Percentiles rank a stretch among this genome's conserved stretches.
These are phyloP conservation scores for Scaptomyza graminum DNA, from an alignment of 1,140 invertebrate genomes.

Conservation along the genomic window DNA sequence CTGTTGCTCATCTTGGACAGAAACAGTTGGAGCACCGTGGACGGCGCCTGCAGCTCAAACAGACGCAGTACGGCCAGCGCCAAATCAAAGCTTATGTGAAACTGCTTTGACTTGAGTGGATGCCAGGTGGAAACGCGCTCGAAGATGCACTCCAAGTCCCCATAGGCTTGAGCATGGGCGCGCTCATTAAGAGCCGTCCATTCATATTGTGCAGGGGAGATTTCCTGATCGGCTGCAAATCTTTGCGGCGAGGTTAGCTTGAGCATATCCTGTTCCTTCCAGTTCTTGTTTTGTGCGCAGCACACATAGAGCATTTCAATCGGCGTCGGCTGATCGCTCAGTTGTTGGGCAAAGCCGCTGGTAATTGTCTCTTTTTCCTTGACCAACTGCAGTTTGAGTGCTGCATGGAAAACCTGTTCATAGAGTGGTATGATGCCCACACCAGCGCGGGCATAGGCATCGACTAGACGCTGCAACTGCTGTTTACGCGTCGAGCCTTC, in stretches of 20 bases:
- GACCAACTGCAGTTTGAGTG: conserved; percentile 63
- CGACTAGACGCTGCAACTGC: conserved; percentile 61
- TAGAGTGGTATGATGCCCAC: conserved; percentile 66
- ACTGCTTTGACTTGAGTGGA: conserved; percentile 76
- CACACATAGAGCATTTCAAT: conserved; percentile 77
- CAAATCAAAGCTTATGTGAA: conserved; percentile 81
- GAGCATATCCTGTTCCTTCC: conserved; percentile 75
- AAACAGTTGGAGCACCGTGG: conserved; percentile 71
- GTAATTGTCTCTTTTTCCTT: conserved; percentile 55
- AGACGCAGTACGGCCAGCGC: conserved; percentile 69
- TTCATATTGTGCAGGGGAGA: conserved; percentile 76
- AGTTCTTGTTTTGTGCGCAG: conserved; percentile 73
- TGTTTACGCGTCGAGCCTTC: conserved; percentile 49
- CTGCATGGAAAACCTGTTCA: conserved; percentile 66
- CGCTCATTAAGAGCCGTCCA: conserved; percentile 82
- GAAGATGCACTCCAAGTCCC: conserved; percentile 77
- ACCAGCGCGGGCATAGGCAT: conserved; percentile 63
- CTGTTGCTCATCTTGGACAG: conserved; percentile 76
- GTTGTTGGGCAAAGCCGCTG: conserved; percentile 12
- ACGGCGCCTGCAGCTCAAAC: conserved; percentile 68
- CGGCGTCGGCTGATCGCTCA: conserved; percentile 52
- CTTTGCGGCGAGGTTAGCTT: conserved; percentile 65
- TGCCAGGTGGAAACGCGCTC: conserved; percentile 77
- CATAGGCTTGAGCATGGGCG: conserved; percentile 74
- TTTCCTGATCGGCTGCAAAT: conserved; percentile 69